Evolutionary conservation across 2,888 invertebrate species (phyloP).

Genomic region (Pyrocoelia pectoralis): DNA sequence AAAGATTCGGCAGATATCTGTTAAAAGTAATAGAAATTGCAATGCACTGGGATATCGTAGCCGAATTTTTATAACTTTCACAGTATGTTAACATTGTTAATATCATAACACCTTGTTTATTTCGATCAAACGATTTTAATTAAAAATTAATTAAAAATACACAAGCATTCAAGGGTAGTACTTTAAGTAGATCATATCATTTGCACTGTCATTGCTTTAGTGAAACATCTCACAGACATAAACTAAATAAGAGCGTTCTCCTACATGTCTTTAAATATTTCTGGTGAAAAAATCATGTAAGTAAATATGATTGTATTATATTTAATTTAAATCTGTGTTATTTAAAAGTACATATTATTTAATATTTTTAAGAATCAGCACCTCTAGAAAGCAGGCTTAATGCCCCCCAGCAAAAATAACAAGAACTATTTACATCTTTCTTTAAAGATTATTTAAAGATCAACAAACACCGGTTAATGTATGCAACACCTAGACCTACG

Average conservation of each 20-base stretch:
- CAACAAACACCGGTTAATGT: conserved; percentile 49
- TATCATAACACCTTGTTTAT: too few species aligned
- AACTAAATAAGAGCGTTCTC: neutral
- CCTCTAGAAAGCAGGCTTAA: conserved; percentile 54
- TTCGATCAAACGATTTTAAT: too few species aligned
- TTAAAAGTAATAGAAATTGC: too few species aligned
- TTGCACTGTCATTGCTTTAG: neutral
- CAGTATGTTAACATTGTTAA: too few species aligned
- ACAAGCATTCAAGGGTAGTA: too few species aligned
- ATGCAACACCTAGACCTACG: conserved; percentile 37
- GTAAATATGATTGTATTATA: neutral
- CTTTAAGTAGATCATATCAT: too few species aligned
- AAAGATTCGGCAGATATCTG: too few species aligned
- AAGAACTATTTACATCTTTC: conserved; percentile 56
- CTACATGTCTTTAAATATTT: neutral
- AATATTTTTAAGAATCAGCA: conserved; percentile 34
- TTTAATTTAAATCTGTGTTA: conserved; percentile 18
- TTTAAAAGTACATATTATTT: conserved; percentile 4
- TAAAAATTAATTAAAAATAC: too few species aligned
- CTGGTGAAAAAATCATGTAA: neutral
- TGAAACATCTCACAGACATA: neutral
- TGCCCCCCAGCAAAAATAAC: conserved; percentile 53
- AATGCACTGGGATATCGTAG: too few species aligned
- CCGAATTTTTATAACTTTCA: too few species aligned
- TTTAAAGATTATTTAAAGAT: conserved; percentile 48